phyloP scores from a whole-genome alignment of 2,113 vertebrate species.

The Panthera tigris region DNA sequence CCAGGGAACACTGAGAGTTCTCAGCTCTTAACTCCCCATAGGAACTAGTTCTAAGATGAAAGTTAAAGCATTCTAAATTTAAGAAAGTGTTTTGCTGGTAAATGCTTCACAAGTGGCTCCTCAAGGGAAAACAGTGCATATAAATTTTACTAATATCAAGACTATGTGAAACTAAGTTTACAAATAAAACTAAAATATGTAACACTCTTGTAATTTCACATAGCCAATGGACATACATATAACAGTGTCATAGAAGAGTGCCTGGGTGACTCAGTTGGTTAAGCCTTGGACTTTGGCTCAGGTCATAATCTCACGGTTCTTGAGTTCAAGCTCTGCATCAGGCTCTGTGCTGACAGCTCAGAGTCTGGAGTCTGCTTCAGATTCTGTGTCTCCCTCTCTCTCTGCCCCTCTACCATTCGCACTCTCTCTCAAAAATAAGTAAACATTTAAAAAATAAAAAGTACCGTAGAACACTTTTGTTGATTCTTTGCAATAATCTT shows the following conservation, averaged over 20 bases:
- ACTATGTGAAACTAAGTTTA: not conserved
- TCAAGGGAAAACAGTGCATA: not conserved
- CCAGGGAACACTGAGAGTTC: not conserved
- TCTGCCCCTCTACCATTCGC: too few relatives aligned
- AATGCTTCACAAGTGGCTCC: not conserved
- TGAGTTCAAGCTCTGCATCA: too few relatives aligned
- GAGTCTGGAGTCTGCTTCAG: too few relatives aligned
- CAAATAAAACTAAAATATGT: not conserved
- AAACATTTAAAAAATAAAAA: not conserved
- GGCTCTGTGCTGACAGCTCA: too few relatives aligned
- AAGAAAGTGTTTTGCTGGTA: not conserved
- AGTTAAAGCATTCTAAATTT: not conserved
- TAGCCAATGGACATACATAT: not conserved
- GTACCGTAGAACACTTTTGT: not conserved
- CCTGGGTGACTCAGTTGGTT: too few relatives aligned
- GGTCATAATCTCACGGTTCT: too few relatives aligned
- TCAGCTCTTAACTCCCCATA: not conserved
- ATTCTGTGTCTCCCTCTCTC: too few relatives aligned
- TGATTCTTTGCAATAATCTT: not conserved
- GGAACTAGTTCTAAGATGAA: not conserved
- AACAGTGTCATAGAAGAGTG: too few relatives aligned
- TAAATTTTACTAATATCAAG: not conserved
- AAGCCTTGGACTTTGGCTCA: too few relatives aligned
- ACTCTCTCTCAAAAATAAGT: too few relatives aligned
- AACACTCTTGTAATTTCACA: not conserved